A percentile compares a stretch with the other conserved stretches of the same genome.
These are phyloP conservation scores for Pedionomus torquatus DNA, from an alignment of 2,113 vertebrate species.

Conservation along the genomic window DNA sequence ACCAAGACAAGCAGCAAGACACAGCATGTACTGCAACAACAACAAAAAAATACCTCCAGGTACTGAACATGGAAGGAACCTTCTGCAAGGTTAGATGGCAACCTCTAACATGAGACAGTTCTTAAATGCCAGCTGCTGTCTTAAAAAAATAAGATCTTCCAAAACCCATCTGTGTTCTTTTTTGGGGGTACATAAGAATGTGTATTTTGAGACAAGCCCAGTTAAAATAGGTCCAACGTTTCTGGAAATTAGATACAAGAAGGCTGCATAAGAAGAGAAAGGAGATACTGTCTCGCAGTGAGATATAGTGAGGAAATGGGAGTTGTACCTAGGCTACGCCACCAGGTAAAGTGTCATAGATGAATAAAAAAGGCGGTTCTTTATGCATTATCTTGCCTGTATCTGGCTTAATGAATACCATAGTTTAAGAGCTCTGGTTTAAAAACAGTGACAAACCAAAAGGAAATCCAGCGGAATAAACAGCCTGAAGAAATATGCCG, in stretches of 20 bases:
- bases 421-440: neutral
- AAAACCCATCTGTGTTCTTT: neutral
- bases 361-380: neutral
- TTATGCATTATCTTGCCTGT: neutral
- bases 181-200: neutral
- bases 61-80: neutral
- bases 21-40: neutral
- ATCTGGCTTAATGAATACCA: neutral
- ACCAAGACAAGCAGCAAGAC: constrained; percentile 19
- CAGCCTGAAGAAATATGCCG: neutral
- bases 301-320: neutral
- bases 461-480: neutral
- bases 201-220: neutral
- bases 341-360: neutral
- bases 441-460: neutral
- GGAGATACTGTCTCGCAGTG: neutral
- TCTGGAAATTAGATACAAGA: neutral
- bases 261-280: neutral
- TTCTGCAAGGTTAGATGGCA: neutral
- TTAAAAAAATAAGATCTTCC: neutral
- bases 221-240: neutral
- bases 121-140: neutral
- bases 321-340: neutral
- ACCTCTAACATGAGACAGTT: neutral
- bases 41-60: neutral